phyloP scores from a whole-genome alignment of 2,113 vertebrate species.

The Channa argus region DNA sequence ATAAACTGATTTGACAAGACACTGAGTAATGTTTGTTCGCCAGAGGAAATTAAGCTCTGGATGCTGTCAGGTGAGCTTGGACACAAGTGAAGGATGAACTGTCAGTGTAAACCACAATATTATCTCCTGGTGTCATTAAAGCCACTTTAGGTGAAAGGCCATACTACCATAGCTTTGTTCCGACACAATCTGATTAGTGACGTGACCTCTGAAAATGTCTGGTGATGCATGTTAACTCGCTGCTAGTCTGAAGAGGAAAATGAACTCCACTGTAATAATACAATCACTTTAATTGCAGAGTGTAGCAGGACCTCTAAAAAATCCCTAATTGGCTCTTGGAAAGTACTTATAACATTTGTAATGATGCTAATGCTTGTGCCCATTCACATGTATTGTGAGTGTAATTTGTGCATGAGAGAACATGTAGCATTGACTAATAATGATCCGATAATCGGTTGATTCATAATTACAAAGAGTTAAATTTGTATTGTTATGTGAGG shows the following conservation, averaged over 20 bases:
- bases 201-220: conserved; percentile 61
- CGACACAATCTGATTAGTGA: not conserved
- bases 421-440: conserved; percentile 8
- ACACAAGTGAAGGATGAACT: conserved; percentile 6
- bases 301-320: conserved; percentile 13
- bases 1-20: conserved; percentile 14
- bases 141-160: conserved; percentile 45
- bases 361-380: conserved; percentile 31
- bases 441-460: conserved; percentile 37
- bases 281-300: conserved; percentile 27
- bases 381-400: conserved; percentile 29
- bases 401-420: conserved; percentile 43
- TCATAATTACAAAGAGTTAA: conserved; percentile 32
- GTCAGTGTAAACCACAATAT: not conserved
- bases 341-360: conserved; percentile 21
- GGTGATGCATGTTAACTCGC: conserved; percentile 45
- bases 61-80: not conserved
- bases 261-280: conserved; percentile 1
- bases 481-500: conserved; percentile 19
- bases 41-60: not conserved
- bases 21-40: not conserved
- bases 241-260: conserved; percentile 28
- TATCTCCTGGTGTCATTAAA: conserved; percentile 7
- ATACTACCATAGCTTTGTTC: conserved; percentile 12
- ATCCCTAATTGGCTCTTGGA: conserved; percentile 14